phyloP scores from a whole-genome alignment of 30 jellyfish, hydroid and myxozoan species.

The Haliclystus octoradiatus region DNA sequence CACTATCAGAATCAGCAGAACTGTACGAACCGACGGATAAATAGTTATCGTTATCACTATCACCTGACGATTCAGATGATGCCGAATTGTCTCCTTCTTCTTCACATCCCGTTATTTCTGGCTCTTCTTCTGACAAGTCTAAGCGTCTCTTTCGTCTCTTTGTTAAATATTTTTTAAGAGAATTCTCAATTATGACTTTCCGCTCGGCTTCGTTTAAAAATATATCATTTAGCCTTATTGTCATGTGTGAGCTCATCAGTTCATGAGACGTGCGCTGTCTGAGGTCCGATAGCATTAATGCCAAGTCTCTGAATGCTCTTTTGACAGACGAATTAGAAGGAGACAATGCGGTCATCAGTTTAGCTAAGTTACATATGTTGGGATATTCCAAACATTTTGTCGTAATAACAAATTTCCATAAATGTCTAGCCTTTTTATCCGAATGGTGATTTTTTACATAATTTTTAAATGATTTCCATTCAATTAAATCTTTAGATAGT shows the following conservation, averaged over 20 bases:
- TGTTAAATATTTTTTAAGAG: constrained; percentile 1
- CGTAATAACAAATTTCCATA: constrained; percentile 16
- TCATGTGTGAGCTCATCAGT: not conserved
- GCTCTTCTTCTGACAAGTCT: not conserved
- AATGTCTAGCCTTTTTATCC: not conserved
- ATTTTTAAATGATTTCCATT: not conserved
- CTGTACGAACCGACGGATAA: too few species aligned
- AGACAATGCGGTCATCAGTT: constrained; percentile 23
- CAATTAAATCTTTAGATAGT: not conserved
- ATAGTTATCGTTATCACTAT: too few species aligned
- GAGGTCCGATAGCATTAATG: constrained; percentile 33
- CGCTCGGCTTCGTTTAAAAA: not conserved
- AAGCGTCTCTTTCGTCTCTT: constrained; percentile 18
- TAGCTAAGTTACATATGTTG: constrained; percentile 15
- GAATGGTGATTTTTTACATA: not conserved
- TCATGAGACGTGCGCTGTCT: constrained; percentile 13
- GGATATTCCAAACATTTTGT: constrained; percentile 19
- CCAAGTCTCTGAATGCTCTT: constrained; percentile 39
- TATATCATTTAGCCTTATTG: not conserved
- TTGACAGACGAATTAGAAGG: constrained; percentile 46
- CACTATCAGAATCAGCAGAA: too few species aligned
- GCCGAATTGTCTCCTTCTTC: constrained; percentile 3
- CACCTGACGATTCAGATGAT: too few species aligned
- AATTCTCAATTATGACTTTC: not conserved
- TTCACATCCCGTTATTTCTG: not conserved